phyloP scores from a whole-genome alignment of 2,113 vertebrate genomes.

The Proteles cristata region DNA sequence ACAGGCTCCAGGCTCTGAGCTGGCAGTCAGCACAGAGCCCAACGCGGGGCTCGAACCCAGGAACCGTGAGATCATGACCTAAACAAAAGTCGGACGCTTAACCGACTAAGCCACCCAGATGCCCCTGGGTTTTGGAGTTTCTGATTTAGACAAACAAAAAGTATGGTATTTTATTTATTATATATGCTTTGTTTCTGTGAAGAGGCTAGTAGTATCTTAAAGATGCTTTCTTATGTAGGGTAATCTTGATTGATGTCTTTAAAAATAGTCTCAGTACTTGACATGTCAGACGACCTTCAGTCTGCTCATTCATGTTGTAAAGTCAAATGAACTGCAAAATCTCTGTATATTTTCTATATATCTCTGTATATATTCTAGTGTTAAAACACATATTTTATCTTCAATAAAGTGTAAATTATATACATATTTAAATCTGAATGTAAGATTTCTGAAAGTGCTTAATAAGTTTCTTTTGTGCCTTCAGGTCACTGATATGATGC shows the following conservation, averaged over 20 bases:
- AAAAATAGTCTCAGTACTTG: neutral
- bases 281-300: neutral
- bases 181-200: neutral
- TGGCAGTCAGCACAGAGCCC: too few relatives aligned
- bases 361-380: neutral
- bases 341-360: neutral
- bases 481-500: constrained; percentile 99
- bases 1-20: too few relatives aligned
- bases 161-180: constrained; percentile 10
- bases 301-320: neutral
- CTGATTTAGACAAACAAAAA: constrained; percentile 9
- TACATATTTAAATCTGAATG: neutral
- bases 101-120: too few relatives aligned
- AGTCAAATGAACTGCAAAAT: constrained; percentile 3
- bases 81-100: too few relatives aligned
- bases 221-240: neutral
- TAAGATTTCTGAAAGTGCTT: neutral
- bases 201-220: neutral
- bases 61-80: too few relatives aligned
- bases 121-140: neutral
- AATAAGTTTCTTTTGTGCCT: constrained; percentile 42
- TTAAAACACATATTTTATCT: neutral
- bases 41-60: too few relatives aligned
- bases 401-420: neutral
- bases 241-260: neutral